Evolutionary conservation across 2,888 invertebrate species (phyloP), one percentile per base, ranked within the genome.

Genomic region (Acholoe squamosa): DNA sequence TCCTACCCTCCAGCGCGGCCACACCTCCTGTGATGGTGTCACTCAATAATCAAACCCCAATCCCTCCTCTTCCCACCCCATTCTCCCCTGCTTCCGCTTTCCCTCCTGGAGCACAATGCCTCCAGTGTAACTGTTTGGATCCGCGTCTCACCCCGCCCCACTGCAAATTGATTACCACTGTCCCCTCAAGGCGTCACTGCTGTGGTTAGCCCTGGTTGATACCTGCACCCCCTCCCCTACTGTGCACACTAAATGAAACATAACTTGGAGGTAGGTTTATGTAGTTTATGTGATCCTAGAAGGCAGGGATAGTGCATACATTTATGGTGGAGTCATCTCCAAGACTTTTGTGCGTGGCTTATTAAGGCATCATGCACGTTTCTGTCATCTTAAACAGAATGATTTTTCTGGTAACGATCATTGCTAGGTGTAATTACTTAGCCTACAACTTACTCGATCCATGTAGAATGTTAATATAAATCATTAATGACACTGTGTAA

Each of bases 61-160:
- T 71, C 71, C 71, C 71, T 28, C 28, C 5, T 31, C 28, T 7
- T 3, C 61, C 5, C 7, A 7, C 61, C 76, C 28, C 0, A 28
- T 43, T 10, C 28, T 28, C 71, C 25, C 71, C 28, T n/a, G n/a
- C 28, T 16, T n/a, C 61, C 19, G 1, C 61, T 19, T 25, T 0
- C 25, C 25, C 76, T 14, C 76, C 76, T 19, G 76, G 16, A 14
- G 25, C 19, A 80, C 80, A 80, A 80, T 80, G 80, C 80, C 80
- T 80, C 80, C 80, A 80, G 80, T 80, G 80, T 80, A 43, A 43
- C 80, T 43, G 80, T 43, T 43, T 43, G 34, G 80, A 80, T 80
- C 80, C 80, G 3, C 80, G 34, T 33, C 14, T 33, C n/a, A 33
- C 33, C 43, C 34, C 34, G 34, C 16, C 34, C 80, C 16, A 19